phyloP scores from a whole-genome alignment of 1,140 invertebrate species.

The Drosophila arizonae region DNA sequence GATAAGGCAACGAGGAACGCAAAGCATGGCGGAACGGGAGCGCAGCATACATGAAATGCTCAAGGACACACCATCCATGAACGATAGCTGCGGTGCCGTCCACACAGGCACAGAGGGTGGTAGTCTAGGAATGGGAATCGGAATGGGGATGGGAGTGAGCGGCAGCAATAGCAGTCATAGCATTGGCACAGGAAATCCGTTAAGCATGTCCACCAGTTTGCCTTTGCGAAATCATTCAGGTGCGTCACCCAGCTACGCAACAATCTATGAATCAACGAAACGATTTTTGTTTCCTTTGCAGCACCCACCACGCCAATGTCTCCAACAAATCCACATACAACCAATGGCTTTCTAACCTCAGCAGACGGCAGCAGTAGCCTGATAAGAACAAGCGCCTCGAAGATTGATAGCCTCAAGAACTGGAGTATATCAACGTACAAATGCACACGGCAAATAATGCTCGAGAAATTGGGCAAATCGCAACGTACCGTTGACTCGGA shows the following conservation, averaged over 20 bases:
- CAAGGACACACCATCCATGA: slow-evolving; percentile 91
- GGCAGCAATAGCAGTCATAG: slow-evolving; percentile 61
- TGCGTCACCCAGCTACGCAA: slow-evolving; percentile 13
- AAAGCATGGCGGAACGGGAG: slow-evolving; percentile 83
- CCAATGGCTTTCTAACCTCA: slow-evolving; percentile 59
- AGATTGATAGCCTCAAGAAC: slow-evolving; percentile 95
- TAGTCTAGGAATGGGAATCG: slow-evolving; percentile 38
- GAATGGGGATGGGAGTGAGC: slow-evolving; percentile 36
- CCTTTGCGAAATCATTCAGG: slow-evolving; percentile 84
- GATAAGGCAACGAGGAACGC: slow-evolving; percentile 7
- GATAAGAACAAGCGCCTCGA: slow-evolving; percentile 87
- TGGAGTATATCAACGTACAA: slow-evolving; percentile 99
- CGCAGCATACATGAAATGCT: slow-evolving; percentile 94
- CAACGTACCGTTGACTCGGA: slow-evolving; percentile 92
- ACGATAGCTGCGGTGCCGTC: slow-evolving; percentile 89
- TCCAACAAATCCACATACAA: slow-evolving; percentile 83
- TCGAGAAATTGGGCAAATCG: slow-evolving; percentile 96
- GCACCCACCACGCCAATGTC: slow-evolving; percentile 82
- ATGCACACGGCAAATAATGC: slow-evolving; percentile 96
- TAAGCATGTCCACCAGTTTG: slow-evolving; percentile 73
- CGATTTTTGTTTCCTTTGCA: slow-evolving; percentile 4
- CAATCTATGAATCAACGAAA: neutral
- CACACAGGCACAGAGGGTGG: slow-evolving; percentile 87
- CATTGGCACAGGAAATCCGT: slow-evolving; percentile 49
- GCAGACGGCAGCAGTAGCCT: slow-evolving; percentile 83